Base-by-base conservation (phyloP, 1,140 invertebrate genomes). In the Papilio helenus region DNA sequence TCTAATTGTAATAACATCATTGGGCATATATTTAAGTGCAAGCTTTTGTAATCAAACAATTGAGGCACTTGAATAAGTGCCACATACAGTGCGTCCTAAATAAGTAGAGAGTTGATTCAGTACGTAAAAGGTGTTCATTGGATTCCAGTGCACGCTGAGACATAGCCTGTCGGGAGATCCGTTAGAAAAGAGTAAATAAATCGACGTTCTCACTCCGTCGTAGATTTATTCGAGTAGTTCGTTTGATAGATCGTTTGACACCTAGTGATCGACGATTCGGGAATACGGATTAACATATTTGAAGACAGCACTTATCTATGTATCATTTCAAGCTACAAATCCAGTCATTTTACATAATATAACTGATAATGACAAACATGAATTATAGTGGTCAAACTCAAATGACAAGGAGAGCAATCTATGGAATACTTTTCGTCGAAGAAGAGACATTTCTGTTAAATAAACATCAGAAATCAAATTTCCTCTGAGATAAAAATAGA, bases 201-300 rank as follows among this genome's bases (percentile, higher is more conserved):
- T 68, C 61, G 61, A n/a, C 55, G n/a, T 58, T 34, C 23, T 26
- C 58, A 10, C 26, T 65, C 76, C 5, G 20, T 77, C 14, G 51
- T 49, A 46, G 46, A 73, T 73, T 46, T 49, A 73, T 73, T 29
- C 72, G 42, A 73, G 44, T 46, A 23, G 61, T 29, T 68, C 61
- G 61, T 61, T 55, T 77, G 76, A 77, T 77, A 34, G 76, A 77
- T 77, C 39, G 74, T 58, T 55, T 65, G 76, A 77, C 76, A 77
- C 29, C 29, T 23, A 58, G 74, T 65, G 76, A 61, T 77, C 29
- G 55, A 77, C 76, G 76, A 44, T 77, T 76, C 20, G 16, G 26
- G 12, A 51, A 51, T 5, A 55, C 26, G 16, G 26, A 55, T 76
- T 72, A 74, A 16, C 42, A 51, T 74, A 51, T 23, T 51, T 51